Evolutionary conservation across 2,888 invertebrate species (phyloP).

Genomic region (Diarsia brunnea): DNA sequence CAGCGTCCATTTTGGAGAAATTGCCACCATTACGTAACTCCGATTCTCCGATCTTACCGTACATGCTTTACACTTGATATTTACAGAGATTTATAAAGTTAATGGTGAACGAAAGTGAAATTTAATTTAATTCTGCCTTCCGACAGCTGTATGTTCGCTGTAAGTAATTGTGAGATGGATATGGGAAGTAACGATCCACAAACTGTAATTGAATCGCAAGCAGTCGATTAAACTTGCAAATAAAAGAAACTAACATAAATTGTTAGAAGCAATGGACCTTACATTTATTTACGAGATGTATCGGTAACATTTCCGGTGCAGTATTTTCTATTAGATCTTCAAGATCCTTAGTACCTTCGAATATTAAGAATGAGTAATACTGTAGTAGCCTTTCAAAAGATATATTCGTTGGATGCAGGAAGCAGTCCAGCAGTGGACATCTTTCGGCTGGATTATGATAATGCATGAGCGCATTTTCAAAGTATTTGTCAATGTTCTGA

Average conservation of each 20-base stretch:
- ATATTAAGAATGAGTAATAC: neutral
- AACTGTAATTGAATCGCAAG: constrained; percentile 48
- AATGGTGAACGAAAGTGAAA: constrained; percentile 61
- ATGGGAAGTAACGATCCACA: constrained; percentile 41
- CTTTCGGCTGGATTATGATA: neutral
- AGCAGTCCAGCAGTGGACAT: neutral
- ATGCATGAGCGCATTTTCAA: neutral
- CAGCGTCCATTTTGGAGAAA: constrained; percentile 77
- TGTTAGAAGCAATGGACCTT: constrained; percentile 6
- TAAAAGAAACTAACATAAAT: constrained; percentile 43
- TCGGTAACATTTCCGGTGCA: neutral
- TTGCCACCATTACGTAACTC: constrained; percentile 75
- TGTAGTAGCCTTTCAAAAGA: no score
- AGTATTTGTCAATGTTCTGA: constrained; percentile 6
- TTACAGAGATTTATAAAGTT: constrained; percentile 55
- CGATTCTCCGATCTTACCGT: constrained; percentile 65
- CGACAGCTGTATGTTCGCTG: constrained; percentile 32
- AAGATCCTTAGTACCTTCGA: neutral
- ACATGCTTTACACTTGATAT: constrained; percentile 67
- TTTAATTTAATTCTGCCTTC: constrained; percentile 53
- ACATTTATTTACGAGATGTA: constrained; percentile 26
- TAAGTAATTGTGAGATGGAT: constrained; percentile 42
- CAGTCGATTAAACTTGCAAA: constrained; percentile 46
- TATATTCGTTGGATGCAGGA: neutral
- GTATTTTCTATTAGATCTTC: neutral